Percentiles rank a stretch among this genome's conserved stretches.
Conservation (phyloP, 2,113 vertebrate genomes). For the Verasper variegatus region DNA sequence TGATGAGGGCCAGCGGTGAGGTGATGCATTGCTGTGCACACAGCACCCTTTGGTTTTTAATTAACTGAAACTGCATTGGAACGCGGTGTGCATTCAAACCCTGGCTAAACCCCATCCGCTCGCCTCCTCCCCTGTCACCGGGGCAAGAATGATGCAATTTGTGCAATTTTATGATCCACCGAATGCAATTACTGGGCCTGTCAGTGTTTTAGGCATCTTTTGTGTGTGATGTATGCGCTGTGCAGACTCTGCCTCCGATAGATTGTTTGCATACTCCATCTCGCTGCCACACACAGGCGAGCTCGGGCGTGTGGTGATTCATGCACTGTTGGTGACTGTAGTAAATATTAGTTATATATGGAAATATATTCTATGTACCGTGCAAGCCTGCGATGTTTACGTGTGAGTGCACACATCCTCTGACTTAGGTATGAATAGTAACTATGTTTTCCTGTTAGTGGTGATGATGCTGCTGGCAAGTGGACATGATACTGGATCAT, state of each 20-base stretch:
- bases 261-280: constrained; percentile 21
- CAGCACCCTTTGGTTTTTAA: constrained; percentile 62
- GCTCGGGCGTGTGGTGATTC: constrained; percentile 15
- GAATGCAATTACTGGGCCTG: constrained; percentile 73
- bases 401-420: neutral
- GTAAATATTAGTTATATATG: constrained; percentile 24
- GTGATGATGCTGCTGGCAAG: constrained; percentile 4
- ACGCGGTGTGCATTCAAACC: constrained; percentile 61
- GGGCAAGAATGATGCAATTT: constrained; percentile 72
- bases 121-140: constrained; percentile 23
- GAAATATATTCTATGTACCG: constrained; percentile 18
- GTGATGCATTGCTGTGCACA: constrained; percentile 57
- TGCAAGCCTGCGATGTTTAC: constrained; percentile 4
- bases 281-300: constrained; percentile 27
- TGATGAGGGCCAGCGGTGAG: constrained; percentile 21
- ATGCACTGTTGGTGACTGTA: constrained; percentile 20
- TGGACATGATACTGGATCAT: neutral
- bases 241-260: constrained; percentile 8
- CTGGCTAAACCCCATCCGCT: constrained; percentile 13
- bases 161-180: constrained; percentile 74
- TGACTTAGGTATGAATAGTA: neutral
- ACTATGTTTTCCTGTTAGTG: neutral
- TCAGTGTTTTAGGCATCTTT: constrained; percentile 56
- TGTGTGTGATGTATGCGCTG: constrained; percentile 53
- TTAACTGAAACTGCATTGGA: constrained; percentile 68